Evolutionary conservation across 2,797 vertebrate genomes (phyloP), one percentile per base, ranked within the genome.

Genomic region (Saxicola maurus): DNA sequence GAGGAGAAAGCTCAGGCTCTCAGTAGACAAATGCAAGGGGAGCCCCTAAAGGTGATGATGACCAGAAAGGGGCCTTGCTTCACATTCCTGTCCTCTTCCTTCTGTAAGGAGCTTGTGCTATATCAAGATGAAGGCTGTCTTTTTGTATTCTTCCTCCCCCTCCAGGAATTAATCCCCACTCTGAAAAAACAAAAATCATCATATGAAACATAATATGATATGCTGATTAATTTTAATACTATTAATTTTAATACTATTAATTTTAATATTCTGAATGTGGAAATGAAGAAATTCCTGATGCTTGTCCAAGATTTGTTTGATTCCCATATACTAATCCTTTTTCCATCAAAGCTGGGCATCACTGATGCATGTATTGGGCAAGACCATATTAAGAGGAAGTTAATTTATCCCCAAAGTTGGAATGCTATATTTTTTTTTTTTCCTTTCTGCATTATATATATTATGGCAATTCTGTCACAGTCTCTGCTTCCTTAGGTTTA

Each of bases 381-480:
- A 65, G 31, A 7, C 25, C 38, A 6, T 60, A n/a, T 52, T 66
- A 66, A 88, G 16, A 67, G 17, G 40, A 62, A 57, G 9, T 78
- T 86, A 68, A 71, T 37, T 57, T 68, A 37, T 73, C 15, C 60
- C 31, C 31, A 69, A 75, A 31, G 12, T 38, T 48, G 18, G 48
- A 80, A 49, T 1, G 0, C 6, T 51, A 1, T 24, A 2, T 53
- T 77, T 57, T 81, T 33, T 33, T 33, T 33, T 33, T 75, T 66
- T 0, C 23, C 17, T 78, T 83, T 62, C 19, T 74, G 4, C 7
- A 6, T 33, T 59, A 8, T 0, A 0, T 53, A 3, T 67, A 31
- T 82, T 64, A 38, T 33, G 15, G 8, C 16, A 88, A 14, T 86
- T 79, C 49, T 24, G 4, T 68, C 52, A 81, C 45, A 73, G 0